Evolutionary conservation across 2,888 invertebrate species (phyloP).

Genomic region (Tipula vernalis): DNA sequence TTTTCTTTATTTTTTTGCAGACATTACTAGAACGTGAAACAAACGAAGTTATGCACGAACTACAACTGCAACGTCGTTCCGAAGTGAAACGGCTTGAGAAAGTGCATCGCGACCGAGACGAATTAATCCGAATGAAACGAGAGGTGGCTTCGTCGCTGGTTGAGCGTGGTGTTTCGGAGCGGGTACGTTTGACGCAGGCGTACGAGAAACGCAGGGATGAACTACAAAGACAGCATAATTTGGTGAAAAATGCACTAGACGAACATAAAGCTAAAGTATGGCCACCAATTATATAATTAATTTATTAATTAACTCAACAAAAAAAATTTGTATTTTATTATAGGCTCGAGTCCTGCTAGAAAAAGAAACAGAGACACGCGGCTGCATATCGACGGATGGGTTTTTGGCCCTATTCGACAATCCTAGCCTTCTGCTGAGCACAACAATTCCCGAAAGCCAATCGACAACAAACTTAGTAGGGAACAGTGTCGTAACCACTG

Average conservation of each 20-base stretch:
- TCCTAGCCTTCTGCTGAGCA: conserved; percentile 13
- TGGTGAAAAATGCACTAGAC: conserved; percentile 53
- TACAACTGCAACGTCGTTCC: conserved; percentile 71
- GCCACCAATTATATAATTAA: neutral
- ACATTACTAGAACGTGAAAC: conserved; percentile 56
- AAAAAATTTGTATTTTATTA: neutral
- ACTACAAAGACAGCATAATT: conserved; percentile 65
- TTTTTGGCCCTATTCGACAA: conserved; percentile 32
- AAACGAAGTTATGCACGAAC: conserved; percentile 60
- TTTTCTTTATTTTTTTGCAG: conserved; percentile 20
- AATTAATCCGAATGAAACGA: conserved; percentile 52
- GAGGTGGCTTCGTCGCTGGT: conserved; percentile 47
- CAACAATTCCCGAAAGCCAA: neutral
- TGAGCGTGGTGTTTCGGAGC: conserved; percentile 79
- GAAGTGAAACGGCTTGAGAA: conserved; percentile 80
- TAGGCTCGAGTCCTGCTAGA: conserved; percentile 35
- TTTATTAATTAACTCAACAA: neutral
- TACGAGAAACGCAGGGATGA: conserved; percentile 65
- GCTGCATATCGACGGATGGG: conserved; percentile 30
- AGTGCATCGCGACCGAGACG: conserved; percentile 82
- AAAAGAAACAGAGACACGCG: conserved; percentile 31
- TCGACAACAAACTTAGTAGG: neutral
- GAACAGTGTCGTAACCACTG: neutral
- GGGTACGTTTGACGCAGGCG: conserved; percentile 63
- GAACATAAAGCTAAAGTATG: conserved; percentile 52